These are phyloP conservation scores for Dendrolimus punctatus DNA, from an alignment of 1,140 invertebrate species.

Conservation along the genomic window DNA sequence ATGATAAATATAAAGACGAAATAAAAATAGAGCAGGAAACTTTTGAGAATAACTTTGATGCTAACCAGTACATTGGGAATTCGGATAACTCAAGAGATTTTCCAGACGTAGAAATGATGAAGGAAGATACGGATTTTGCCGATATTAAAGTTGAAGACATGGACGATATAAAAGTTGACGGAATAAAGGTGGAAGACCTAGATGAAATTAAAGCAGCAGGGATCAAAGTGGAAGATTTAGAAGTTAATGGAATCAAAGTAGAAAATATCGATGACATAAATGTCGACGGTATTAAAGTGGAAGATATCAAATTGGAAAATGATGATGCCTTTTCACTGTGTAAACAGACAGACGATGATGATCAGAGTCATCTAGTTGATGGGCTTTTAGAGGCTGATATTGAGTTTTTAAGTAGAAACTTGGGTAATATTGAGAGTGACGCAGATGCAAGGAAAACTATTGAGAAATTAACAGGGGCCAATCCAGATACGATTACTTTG, in stretches of 20 bases:
- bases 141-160: slow-evolving; percentile 65
- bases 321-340: slow-evolving; percentile 55
- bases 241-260: slow-evolving; percentile 46
- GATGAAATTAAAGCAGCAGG: slow-evolving; percentile 51
- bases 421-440: slow-evolving; percentile 68
- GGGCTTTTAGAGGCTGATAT: slow-evolving; percentile 67
- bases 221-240: slow-evolving; percentile 53
- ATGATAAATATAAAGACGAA: slow-evolving; percentile 48
- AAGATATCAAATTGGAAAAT: slow-evolving; percentile 58
- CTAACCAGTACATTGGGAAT: slow-evolving; percentile 49
- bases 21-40: slow-evolving; percentile 40
- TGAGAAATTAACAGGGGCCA: slow-evolving; percentile 63
- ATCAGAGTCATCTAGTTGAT: slow-evolving; percentile 55
- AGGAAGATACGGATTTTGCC: slow-evolving; percentile 55
- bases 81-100: slow-evolving; percentile 48
- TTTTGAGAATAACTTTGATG: slow-evolving; percentile 52
- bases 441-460: slow-evolving; percentile 69
- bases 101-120: slow-evolving; percentile 42
- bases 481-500: slow-evolving; percentile 56
- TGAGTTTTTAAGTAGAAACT: slow-evolving; percentile 65
- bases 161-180: slow-evolving; percentile 58
- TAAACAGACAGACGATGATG: slow-evolving; percentile 45
- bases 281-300: slow-evolving; percentile 55
- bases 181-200: slow-evolving; percentile 56
- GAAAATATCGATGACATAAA: slow-evolving; percentile 55